Percentiles rank a stretch among this genome's conserved stretches.
These are phyloP conservation scores for Agriopis leucophaearia DNA, from an alignment of 2,888 invertebrate species.

Conservation along the genomic window DNA sequence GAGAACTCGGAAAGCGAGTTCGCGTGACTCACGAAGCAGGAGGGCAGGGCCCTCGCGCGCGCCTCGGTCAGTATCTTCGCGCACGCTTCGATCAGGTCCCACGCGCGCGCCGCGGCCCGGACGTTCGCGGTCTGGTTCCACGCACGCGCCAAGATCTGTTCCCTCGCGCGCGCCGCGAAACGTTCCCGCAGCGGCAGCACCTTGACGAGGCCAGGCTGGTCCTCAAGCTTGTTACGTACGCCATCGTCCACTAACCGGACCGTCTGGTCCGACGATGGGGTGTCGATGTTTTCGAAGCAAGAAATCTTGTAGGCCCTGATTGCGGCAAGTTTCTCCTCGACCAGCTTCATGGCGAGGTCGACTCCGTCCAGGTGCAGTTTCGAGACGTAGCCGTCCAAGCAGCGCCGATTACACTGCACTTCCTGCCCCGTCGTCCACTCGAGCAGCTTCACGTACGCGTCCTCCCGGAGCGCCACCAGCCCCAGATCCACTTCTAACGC, in stretches of 20 bases:
- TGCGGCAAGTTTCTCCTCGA: slow-evolving; percentile 73
- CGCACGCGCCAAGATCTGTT: no score
- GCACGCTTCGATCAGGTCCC: slow-evolving; percentile 87
- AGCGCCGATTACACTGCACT: slow-evolving; percentile 83
- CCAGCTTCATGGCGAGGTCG: slow-evolving; percentile 81
- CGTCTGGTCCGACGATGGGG: slow-evolving; percentile 92
- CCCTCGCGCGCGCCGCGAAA: no score
- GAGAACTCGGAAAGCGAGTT: slow-evolving; percentile 92
- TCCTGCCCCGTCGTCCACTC: slow-evolving; percentile 83
- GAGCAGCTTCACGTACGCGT: slow-evolving; percentile 65
- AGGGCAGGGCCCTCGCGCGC: slow-evolving; percentile 83
- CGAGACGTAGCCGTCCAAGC: slow-evolving; percentile 85
- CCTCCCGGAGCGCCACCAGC: slow-evolving; percentile 73
- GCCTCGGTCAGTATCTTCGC: slow-evolving; percentile 83
- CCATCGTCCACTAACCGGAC: slow-evolving; percentile 93
- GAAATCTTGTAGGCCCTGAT: slow-evolving; percentile 79
- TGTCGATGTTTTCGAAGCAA: slow-evolving; percentile 90
- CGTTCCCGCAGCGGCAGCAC: slow-evolving; percentile 87
- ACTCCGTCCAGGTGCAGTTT: slow-evolving; percentile 82
- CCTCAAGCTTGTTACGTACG: slow-evolving; percentile 90
- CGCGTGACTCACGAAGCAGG: slow-evolving; percentile 91
- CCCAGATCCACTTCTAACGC: slow-evolving; percentile 75
- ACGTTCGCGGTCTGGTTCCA: no score
- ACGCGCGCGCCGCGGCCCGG: slow-evolving; percentile 84
- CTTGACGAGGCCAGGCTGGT: slow-evolving; percentile 87